A percentile compares a stretch with the other conserved stretches of the same genome.
Conservation (phyloP, 2,888 invertebrate genomes). For the Minunthozetes semirufus region DNA sequence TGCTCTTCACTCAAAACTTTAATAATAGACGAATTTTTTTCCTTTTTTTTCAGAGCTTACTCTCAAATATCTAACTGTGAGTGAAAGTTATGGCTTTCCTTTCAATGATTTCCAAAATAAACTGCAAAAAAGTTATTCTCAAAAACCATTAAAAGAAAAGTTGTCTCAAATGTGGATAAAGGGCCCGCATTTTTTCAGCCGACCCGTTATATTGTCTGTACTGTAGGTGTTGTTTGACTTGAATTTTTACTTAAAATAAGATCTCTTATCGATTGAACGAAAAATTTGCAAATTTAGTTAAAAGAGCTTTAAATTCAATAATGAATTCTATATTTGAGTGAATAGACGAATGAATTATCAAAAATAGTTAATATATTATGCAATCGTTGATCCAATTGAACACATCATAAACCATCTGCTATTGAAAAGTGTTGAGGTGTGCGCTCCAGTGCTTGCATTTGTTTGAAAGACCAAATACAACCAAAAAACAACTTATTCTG, state of each 20-base stretch:
- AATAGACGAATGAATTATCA: not conserved
- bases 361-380: not conserved
- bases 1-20: not conserved
- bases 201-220: slow-evolving; percentile 3
- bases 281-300: not conserved
- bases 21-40: not conserved
- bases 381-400: not conserved
- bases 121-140: no score
- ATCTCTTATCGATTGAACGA: slow-evolving; percentile 1
- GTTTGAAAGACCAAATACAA: not conserved
- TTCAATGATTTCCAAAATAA: not conserved
- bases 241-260: not conserved
- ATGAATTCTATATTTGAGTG: not conserved
- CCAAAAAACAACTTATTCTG: slow-evolving; percentile 1
- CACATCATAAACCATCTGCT: slow-evolving; percentile 30
- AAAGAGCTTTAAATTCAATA: slow-evolving; percentile 21
- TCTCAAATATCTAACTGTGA: no score
- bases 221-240: not conserved
- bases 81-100: no score
- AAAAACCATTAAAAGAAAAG: not conserved
- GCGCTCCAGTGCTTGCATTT: slow-evolving; percentile 3
- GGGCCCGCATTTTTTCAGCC: not conserved
- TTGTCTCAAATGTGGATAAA: not conserved
- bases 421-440: slow-evolving; percentile 24
- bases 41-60: no score